phyloP scores from a whole-genome alignment of 2,888 invertebrate species.

The Erynnis tages region DNA sequence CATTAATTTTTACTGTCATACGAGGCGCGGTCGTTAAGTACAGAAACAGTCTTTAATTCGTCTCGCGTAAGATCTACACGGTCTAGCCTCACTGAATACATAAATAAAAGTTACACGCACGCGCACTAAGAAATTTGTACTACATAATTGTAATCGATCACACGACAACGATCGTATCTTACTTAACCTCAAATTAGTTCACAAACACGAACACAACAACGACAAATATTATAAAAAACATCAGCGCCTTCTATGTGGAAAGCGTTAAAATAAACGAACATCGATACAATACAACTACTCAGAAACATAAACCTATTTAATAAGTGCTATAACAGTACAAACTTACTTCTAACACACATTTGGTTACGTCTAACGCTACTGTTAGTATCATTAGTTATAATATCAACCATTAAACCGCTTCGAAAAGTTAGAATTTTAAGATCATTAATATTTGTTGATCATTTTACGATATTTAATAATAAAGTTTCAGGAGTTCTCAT shows the following conservation, averaged over 20 bases:
- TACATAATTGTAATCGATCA: background rate
- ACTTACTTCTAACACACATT: conserved; percentile 50
- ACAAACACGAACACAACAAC: background rate
- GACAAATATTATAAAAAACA: background rate
- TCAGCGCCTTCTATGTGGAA: background rate
- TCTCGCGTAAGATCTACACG: too few relatives aligned
- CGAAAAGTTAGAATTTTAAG: conserved; percentile 10
- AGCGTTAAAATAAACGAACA: background rate
- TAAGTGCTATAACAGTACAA: conserved; percentile 35
- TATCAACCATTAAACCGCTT: conserved; percentile 16
- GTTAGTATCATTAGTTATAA: conserved; percentile 33
- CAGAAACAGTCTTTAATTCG: too few relatives aligned
- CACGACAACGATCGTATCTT: background rate
- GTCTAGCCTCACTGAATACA: too few relatives aligned
- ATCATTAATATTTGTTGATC: background rate
- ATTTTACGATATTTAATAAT: background rate
- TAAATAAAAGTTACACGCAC: too few relatives aligned
- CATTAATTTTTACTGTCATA: too few relatives aligned
- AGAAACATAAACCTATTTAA: conserved; percentile 12
- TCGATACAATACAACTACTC: background rate
- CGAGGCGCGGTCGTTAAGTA: too few relatives aligned
- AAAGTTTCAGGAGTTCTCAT: too few relatives aligned
- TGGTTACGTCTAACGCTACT: conserved; percentile 46
- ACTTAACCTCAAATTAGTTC: background rate
- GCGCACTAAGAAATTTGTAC: too few relatives aligned